Evolutionary conservation across 35 echinoderm and acorn worm species (phyloP), one percentile per base, ranked within the genome.

Genomic region (Ophioderma brevispina): DNA sequence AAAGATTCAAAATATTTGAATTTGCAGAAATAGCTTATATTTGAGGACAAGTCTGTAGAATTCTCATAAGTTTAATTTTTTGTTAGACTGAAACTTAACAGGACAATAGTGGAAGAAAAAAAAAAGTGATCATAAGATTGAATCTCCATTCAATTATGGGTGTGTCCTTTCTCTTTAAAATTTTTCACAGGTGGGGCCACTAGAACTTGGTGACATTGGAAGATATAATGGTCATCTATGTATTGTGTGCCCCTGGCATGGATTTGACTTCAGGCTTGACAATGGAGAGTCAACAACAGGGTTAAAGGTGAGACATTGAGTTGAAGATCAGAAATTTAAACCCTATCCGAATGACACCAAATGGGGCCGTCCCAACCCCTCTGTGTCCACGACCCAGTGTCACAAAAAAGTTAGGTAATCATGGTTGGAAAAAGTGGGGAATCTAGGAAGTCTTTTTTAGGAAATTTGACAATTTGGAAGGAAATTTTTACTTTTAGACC

Each of bases 231-330:
- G 95, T 23, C 92, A 91, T 23, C 18, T 79, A 18, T 97, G 92
- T 41, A 82, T 97, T 4, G 87, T 97, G 0, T 97, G 95, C 82
- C 95, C 95, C 17, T 97, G 95, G 95, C 95, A 97, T 86, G 92
- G 80, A 30, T 97, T 92, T 89, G 85, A 94, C 70, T 97, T 97
- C 63, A 80, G 92, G 84, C 55, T 97, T 32, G 95, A 97, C 43
- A 90, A 97, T 89, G 95, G 95, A 37, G 86, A 93, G 35, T 97
- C 95, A 64, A 94, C 95, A 11, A 83, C 95, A 41, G 95, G 95
- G 15, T 82, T 97, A 34, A 81, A 94, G 85, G 95, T 97, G 75
- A n/a, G n/a, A n/a, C n/a, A n/a, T n/a, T n/a, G n/a, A n/a, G n/a
- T n/a, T n/a, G n/a, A n/a, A n/a, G n/a, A n/a, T n/a, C n/a, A n/a